A percentile compares a stretch with the other conserved stretches of the same genome.
Conservation (phyloP, 1,140 invertebrate genomes). For the Pseudomyrmex dendroicus region DNA sequence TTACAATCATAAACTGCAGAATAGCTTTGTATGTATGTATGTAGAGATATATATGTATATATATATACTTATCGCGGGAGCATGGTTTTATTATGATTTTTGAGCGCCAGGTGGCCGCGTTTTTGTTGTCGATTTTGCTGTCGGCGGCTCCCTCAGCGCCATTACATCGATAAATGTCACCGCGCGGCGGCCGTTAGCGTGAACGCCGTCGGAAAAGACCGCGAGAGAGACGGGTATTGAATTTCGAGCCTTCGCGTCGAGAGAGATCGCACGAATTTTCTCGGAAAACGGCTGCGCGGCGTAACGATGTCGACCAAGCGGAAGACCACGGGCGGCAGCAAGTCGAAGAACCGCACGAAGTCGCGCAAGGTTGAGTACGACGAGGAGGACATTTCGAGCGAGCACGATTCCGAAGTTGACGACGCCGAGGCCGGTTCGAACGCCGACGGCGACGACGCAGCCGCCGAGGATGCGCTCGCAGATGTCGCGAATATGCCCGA, state of each 20-base stretch:
- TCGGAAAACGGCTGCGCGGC: neutral
- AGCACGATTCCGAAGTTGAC: constrained; percentile 82
- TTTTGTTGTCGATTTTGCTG: constrained; percentile 70
- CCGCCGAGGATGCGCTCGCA: constrained; percentile 78
- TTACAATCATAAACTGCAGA: constrained; percentile 72
- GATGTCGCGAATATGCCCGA: constrained; percentile 80
- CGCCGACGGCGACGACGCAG: constrained; percentile 79
- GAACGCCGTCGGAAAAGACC: neutral
- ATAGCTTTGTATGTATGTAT: constrained; percentile 60
- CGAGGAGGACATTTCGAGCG: constrained; percentile 84
- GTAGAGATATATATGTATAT: neutral
- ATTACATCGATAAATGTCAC: constrained; percentile 78
- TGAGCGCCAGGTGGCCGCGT: constrained; percentile 78
- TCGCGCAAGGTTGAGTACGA: constrained; percentile 82
- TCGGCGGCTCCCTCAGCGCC: constrained; percentile 68
- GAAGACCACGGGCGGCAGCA: constrained; percentile 48
- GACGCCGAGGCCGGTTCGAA: constrained; percentile 80
- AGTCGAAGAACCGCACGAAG: constrained; percentile 80
- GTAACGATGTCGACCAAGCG: constrained; percentile 56
- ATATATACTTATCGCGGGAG: constrained; percentile 74
- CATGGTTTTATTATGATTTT: constrained; percentile 80
- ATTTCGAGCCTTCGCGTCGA: neutral
- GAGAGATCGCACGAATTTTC: neutral
- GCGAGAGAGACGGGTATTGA: neutral
- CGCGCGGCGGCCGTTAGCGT: constrained; percentile 37